Conservation (phyloP, 2,113 vertebrate species). For the Lycocorax pyrrhopterus region DNA sequence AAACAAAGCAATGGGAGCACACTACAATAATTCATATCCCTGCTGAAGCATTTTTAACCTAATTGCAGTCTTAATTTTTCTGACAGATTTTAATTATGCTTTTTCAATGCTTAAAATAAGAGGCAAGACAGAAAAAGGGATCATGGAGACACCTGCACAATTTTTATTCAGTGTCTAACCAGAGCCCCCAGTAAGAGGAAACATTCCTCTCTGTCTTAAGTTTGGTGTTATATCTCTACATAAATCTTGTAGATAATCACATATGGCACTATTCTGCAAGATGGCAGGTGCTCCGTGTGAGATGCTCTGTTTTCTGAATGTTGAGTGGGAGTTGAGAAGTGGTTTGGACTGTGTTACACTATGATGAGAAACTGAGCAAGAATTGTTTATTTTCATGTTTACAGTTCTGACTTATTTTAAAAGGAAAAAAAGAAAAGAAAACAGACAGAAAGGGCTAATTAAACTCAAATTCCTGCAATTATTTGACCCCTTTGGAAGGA, state of each 20-base stretch:
- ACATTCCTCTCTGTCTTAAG: not conserved
- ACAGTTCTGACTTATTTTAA: not conserved
- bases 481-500: not conserved
- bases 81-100: not conserved
- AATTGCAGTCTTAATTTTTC: not conserved
- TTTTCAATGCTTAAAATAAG: not conserved
- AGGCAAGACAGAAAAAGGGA: not conserved
- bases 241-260: not conserved
- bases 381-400: conserved; percentile 43
- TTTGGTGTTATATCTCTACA: not conserved
- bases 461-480: not conserved
- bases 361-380: conserved; percentile 16
- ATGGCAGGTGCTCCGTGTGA: conserved; percentile 24
- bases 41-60: not conserved
- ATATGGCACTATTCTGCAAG: conserved; percentile 7
- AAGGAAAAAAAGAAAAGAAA: not conserved
- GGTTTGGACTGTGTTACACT: not conserved
- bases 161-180: not conserved
- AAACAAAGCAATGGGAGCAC: not conserved
- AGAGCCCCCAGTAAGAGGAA: not conserved
- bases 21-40: not conserved
- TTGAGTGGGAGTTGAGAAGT: conserved; percentile 44
- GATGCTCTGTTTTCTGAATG: conserved; percentile 35
- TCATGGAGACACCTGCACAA: not conserved
- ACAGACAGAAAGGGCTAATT: not conserved